Evolutionary conservation across 2,113 vertebrate species (phyloP).

Genomic region (Marmota monax): DNA sequence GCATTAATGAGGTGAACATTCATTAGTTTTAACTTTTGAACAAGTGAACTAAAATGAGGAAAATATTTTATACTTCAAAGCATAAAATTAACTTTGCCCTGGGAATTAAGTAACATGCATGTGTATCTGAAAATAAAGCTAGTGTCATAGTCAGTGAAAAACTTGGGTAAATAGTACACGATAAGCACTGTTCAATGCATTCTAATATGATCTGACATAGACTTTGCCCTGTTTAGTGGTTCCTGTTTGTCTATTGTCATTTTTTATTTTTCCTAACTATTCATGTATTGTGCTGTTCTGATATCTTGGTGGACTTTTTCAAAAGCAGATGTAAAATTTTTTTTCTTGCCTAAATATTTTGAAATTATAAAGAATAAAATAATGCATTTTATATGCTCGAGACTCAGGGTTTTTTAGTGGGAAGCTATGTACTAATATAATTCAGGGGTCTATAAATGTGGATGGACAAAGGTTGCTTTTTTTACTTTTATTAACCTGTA

Average conservation of each 20-base stretch:
- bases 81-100: neutral
- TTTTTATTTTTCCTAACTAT: neutral
- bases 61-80: constrained; percentile 33
- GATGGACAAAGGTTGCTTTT: neutral
- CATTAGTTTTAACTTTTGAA: neutral
- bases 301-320: neutral
- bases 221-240: neutral
- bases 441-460: neutral
- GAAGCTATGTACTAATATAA: neutral
- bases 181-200: neutral
- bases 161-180: neutral
- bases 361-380: neutral
- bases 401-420: neutral
- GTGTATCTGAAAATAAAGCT: neutral
- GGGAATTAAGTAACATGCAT: neutral
- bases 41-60: neutral
- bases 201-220: neutral
- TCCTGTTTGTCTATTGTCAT: neutral
- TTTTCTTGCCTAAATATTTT: constrained; percentile 14
- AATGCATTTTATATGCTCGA: neutral
- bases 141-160: neutral
- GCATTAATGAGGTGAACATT: neutral
- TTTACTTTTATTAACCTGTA: neutral
- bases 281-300: neutral
- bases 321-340: neutral